Evolutionary conservation across 2,888 invertebrate genomes (phyloP).

Genomic region (Coecobrya sp.): DNA sequence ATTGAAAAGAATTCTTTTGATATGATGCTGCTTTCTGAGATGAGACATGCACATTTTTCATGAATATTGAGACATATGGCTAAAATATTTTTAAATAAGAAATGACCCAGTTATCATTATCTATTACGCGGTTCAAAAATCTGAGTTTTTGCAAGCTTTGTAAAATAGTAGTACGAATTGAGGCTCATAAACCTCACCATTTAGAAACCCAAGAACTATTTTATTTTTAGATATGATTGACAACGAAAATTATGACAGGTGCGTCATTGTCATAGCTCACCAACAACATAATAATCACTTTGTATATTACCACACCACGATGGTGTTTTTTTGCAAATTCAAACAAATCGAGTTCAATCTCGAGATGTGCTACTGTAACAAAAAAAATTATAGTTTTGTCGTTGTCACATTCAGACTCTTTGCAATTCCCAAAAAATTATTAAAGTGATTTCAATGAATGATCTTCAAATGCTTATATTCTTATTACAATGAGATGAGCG

Average conservation of each 20-base stretch:
- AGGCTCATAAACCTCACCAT: no score
- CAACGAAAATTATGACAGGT: slow-evolving; percentile 29
- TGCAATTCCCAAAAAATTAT: neutral
- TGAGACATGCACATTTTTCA: no score
- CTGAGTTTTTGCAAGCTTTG: neutral
- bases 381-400: neutral
- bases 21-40: no score
- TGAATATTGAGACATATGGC: neutral
- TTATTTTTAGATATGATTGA: neutral
- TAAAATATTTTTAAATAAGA: neutral
- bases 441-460: neutral
- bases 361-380: neutral
- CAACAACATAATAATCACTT: slow-evolving; percentile 17
- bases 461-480: neutral
- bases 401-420: neutral
- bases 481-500: neutral
- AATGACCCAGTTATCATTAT: neutral
- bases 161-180: no score
- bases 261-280: neutral
- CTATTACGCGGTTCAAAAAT: neutral
- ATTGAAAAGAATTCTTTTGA: no score
- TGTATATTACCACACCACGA: neutral
- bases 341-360: neutral
- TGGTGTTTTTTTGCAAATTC: neutral
- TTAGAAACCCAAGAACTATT: neutral